Base-by-base conservation (phyloP, 2,113 vertebrate species). In the Oncorhynchus nerka region DNA sequence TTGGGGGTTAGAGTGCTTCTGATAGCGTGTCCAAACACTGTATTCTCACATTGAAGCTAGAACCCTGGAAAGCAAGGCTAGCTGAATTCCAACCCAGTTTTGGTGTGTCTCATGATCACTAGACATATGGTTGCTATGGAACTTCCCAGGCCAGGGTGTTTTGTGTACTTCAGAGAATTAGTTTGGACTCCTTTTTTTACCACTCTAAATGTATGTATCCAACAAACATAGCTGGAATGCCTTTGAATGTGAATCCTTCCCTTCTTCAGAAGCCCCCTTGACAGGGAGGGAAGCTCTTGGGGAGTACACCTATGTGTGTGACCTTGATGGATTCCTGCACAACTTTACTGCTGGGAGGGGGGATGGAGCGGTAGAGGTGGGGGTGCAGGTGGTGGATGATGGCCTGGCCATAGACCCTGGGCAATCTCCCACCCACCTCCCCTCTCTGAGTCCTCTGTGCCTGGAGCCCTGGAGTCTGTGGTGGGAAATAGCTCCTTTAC, bases 181-280 rank as follows among this genome's bases (percentile, higher is more conserved):
- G 49, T 51, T 51, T 51, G 1, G 49, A 55, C 15, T 55, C 16
- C 22, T 30, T 15, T 79, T 82, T 82, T 71, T 88, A 81, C 84
- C 15, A 3, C 77, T 72, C 72, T 79, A 75, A 83, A 82, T 89
- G 32, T 81, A 73, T 86, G 81, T 75, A 79, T 83, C 79, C 4
- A 26, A 77, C 80, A 79, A 83, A 75, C 85, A 84, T 84, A 19
- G 80, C 75, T 85, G 84, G 85, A 90, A 92, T 90, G 82, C 83
- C 76, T 89, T 84, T 87, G 84, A 90, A 90, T 80, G 24, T 78
- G 81, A 85, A 85, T 73, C 69, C 76, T 57, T 82, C 74, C 66
- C 75, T 71, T 70, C 59, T 57, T 11, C 39, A 55, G 59, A 76
- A 87, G 78, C 34, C 74, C 74, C 34, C 13, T 6, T 70, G 71